phyloP scores from a whole-genome alignment of 2,113 vertebrate genomes.

The Malurus melanocephalus region DNA sequence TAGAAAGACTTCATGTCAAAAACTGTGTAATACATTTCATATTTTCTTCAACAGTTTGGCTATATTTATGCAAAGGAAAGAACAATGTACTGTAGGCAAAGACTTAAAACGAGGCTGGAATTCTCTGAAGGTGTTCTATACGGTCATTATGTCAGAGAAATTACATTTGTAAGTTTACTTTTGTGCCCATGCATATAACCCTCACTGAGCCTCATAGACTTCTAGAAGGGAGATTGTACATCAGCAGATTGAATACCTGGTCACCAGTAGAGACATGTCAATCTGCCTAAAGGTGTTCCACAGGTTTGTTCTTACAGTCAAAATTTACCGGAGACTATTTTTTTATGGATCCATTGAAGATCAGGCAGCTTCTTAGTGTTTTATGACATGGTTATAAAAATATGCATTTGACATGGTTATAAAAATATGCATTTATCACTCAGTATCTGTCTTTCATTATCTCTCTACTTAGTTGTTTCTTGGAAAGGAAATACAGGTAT shows the following conservation, averaged over 20 bases:
- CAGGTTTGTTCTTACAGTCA: not conserved
- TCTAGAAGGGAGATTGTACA: not conserved
- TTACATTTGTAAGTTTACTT: accelerated
- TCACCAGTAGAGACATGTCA: not conserved
- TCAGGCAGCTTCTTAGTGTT: not conserved
- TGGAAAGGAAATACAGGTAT: not conserved
- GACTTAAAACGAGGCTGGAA: not conserved
- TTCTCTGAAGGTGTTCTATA: not conserved
- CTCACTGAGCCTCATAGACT: not conserved
- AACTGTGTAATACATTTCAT: not conserved
- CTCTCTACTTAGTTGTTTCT: not conserved
- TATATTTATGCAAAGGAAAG: not conserved
- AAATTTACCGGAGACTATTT: not conserved
- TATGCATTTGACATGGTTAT: not conserved
- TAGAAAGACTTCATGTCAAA: not conserved
- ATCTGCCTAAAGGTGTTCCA: not conserved
- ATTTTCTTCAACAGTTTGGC: not conserved
- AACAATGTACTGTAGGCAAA: not conserved
- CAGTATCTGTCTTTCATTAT: not conserved
- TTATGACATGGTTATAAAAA: not conserved
- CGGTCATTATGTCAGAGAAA: accelerated
- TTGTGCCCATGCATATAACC: not conserved
- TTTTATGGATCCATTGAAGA: not conserved
- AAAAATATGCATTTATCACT: not conserved
- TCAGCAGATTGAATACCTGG: not conserved